Evolutionary conservation across 2,888 invertebrate genomes (phyloP).

Genomic region (Cheilosia pagana): DNA sequence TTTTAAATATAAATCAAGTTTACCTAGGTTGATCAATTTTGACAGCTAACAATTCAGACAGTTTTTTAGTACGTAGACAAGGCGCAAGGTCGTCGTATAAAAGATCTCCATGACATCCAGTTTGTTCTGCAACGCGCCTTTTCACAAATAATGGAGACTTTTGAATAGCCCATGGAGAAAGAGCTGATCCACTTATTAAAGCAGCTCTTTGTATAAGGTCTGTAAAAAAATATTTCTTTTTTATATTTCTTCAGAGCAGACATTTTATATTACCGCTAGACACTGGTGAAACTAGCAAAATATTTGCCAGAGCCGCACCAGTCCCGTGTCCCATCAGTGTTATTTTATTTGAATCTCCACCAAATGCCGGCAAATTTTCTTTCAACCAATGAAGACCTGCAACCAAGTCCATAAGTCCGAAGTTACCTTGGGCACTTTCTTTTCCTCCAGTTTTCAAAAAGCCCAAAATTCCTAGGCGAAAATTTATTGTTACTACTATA

Average conservation of each 20-base stretch:
- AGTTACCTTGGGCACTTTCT: conserved; percentile 95
- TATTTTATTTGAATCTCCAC: conserved; percentile 96
- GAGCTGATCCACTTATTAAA: conserved; percentile 94
- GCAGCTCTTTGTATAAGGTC: conserved; percentile 94
- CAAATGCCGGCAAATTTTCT: conserved; percentile 97
- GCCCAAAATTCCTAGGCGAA: conserved; percentile 94
- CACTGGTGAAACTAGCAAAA: conserved; percentile 97
- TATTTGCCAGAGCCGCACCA: conserved; percentile 98
- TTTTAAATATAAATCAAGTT: not conserved
- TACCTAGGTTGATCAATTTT: conserved; percentile 89
- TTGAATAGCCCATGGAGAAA: conserved; percentile 96
- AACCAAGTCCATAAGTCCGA: conserved; percentile 95
- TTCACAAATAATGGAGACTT: conserved; percentile 92
- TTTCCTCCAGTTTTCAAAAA: conserved; percentile 95
- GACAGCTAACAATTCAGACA: conserved; percentile 89
- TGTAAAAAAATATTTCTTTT: conserved; percentile 83
- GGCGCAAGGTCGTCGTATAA: conserved; percentile 93
- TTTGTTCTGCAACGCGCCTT: conserved; percentile 91
- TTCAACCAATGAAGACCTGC: conserved; percentile 98
- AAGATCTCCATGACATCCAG: conserved; percentile 92
- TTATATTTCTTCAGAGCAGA: not conserved
- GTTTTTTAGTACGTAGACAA: conserved; percentile 91
- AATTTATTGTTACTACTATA: conserved; percentile 95
- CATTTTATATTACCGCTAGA: conserved; percentile 89
- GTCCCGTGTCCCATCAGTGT: conserved; percentile 98